Evolutionary conservation across 2,797 vertebrate genomes (phyloP), one percentile per base, ranked within the genome.

Genomic region (Cyclopterus lumpus): DNA sequence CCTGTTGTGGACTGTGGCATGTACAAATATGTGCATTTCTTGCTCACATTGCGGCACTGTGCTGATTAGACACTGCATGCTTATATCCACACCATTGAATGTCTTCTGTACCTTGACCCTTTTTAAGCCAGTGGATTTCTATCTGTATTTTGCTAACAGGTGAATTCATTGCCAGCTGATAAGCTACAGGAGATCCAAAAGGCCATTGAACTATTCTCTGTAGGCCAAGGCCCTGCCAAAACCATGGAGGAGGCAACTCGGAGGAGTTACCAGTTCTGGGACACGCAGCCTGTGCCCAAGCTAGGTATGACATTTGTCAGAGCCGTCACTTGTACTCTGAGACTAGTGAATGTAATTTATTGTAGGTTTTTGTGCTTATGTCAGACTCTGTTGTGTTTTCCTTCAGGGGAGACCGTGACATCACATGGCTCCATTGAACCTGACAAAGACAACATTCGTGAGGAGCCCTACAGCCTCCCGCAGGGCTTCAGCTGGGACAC

Each of bases 191-290:
- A 93, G 84, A 98, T 99, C 92, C 97, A 99, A 85, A 99, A 98
- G 93, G 98, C 98, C 89, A 99, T 99, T 10, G 98, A 99, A 82
- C 94, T 99, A 72, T 98, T 99, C 88, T 99, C 97, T 12, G 97
- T 99, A 34, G 97, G 97, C 58, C 97, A 98, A 74, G 97, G 97
- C 68, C 97, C 98, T 77, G 98, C 98, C 91, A 99, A 99, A 91
- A 99, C 97, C 79, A 97, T 99, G 98, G 98, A 99, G 85, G 98
- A 99, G 84, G 98, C 98, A 15, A 98, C 93, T 86, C 96, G 97
- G 74, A 96, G 98, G 87, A 99, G 97, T 93, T 99, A 99, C 91
- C 98, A 99, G 92, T 99, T 99, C 93, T 99, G 98, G 98, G 98
- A 99, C 91, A 99, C 98, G 0, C 98, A 99, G 84, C 98, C 98